Percentiles rank a stretch among this genome's conserved stretches.
Conservation (phyloP, 2,888 invertebrate genomes). For the Halictus quadricinctus region DNA sequence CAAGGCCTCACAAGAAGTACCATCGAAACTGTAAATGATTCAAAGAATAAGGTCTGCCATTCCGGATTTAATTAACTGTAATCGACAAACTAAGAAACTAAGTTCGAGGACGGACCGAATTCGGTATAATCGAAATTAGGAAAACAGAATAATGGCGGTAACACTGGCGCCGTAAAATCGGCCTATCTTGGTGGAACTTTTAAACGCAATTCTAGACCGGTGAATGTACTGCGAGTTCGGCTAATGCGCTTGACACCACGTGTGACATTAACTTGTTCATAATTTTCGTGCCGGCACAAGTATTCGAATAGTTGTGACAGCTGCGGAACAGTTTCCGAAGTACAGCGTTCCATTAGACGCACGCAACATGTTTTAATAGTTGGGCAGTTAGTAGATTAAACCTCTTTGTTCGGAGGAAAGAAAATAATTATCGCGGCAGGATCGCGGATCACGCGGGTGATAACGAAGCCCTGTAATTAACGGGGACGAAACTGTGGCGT, state of each 20-base stretch:
- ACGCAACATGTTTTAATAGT: conserved; percentile 21
- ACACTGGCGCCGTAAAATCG: background rate
- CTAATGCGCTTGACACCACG: background rate
- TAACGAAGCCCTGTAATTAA: conserved; percentile 64
- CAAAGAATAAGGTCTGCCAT: no score
- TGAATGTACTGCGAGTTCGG: background rate
- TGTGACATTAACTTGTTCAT: conserved; percentile 7
- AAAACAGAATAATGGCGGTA: background rate
- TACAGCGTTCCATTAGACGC: conserved; percentile 6
- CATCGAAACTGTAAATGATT: no score
- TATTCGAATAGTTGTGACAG: background rate
- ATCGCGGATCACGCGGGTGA: conserved; percentile 36
- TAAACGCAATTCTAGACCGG: background rate
- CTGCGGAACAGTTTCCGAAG: conserved; percentile 3
- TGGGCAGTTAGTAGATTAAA: conserved; percentile 34
- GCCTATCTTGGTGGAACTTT: background rate
- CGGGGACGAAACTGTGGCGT: conserved; percentile 22
- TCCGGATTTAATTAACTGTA: no score
- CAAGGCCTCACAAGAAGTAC: no score
- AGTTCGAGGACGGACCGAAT: background rate
- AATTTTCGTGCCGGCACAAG: background rate
- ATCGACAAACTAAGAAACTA: background rate
- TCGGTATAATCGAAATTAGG: background rate
- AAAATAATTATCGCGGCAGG: conserved; percentile 38
- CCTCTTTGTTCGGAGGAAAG: conserved; percentile 35